Conservation (phyloP, 2,888 invertebrate species). For the Actias luna region DNA sequence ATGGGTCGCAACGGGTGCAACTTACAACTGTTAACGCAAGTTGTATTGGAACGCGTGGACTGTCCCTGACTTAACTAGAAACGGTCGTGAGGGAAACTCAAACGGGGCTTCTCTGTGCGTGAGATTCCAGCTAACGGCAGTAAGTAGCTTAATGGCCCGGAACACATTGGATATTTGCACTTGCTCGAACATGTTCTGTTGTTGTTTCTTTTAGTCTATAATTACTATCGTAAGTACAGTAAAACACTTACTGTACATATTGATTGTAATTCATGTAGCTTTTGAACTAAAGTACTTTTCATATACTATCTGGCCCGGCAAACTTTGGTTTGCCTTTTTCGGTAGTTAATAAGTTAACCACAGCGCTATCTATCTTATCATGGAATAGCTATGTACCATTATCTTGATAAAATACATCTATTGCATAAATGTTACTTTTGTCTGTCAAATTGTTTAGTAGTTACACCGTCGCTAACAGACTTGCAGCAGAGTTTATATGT, state of each 20-base stretch:
- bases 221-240: constrained; percentile 19
- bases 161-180: constrained; percentile 66
- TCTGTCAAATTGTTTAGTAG: too few species aligned
- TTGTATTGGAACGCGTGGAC: constrained; percentile 17
- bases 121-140: constrained; percentile 45
- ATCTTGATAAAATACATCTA: too few species aligned
- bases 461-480: too few species aligned
- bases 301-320: too few species aligned
- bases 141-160: constrained; percentile 61
- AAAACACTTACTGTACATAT: background rate
- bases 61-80: constrained; percentile 17
- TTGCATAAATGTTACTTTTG: too few species aligned
- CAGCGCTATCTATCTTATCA: too few species aligned
- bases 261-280: too few species aligned
- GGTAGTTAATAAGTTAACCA: too few species aligned
- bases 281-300: too few species aligned
- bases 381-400: too few species aligned
- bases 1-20: constrained; percentile 21
- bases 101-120: constrained; percentile 43
- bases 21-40: constrained; percentile 13
- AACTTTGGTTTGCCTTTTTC: too few species aligned
- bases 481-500: too few species aligned
- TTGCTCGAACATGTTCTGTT: constrained; percentile 34
- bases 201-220: constrained; percentile 32
- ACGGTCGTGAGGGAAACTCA: constrained; percentile 40